A percentile compares a stretch with the other conserved stretches of the same genome.
These are phyloP conservation scores for Lysandra coridon DNA, from an alignment of 2,888 invertebrate species.

Conservation along the genomic window DNA sequence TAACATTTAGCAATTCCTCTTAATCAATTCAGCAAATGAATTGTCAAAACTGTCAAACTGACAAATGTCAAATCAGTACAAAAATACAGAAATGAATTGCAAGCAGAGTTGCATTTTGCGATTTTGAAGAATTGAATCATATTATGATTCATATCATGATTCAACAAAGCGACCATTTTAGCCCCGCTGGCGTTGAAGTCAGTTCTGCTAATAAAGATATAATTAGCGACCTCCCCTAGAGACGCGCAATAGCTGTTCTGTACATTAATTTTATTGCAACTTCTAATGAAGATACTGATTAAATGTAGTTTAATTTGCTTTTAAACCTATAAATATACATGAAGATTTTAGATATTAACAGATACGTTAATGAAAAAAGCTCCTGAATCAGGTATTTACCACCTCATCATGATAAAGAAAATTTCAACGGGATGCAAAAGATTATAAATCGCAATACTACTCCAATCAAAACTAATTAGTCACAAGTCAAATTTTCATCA, in stretches of 20 bases:
- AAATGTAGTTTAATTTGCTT: neutral
- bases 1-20: no score
- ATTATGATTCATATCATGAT: no score
- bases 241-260: neutral
- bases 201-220: conserved; percentile 3
- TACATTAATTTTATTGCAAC: neutral
- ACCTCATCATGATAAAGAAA: neutral
- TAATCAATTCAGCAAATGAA: no score
- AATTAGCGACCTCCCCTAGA: conserved; percentile 18
- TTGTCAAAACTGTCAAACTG: no score
- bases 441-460: neutral
- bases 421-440: neutral
- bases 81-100: no score
- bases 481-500: no score
- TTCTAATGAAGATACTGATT: neutral
- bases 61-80: no score
- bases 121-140: no score
- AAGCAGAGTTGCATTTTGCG: no score
- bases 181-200: neutral
- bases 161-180: no score
- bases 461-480: no score
- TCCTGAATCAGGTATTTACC: neutral
- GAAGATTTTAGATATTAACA: neutral
- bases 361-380: neutral
- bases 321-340: neutral